These are phyloP conservation scores for Magallana ariakensis DNA, from an alignment of 1,140 invertebrate species.

Conservation along the genomic window DNA sequence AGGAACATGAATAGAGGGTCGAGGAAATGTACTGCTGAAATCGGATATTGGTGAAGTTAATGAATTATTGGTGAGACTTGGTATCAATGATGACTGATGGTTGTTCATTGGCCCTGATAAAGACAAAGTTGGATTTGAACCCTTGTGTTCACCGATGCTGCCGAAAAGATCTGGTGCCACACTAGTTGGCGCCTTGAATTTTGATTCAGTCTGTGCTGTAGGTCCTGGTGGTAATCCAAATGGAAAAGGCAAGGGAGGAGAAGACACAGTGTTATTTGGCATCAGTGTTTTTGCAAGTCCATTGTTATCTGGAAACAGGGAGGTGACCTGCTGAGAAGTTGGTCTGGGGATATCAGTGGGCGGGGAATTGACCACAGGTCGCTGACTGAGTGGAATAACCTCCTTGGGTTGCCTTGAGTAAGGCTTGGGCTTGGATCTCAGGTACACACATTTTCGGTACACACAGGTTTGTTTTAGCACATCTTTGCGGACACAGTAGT, in stretches of 20 bases:
- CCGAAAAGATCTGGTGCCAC: constrained; percentile 11
- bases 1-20: constrained; percentile 51
- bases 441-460: constrained; percentile 76
- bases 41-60: constrained; percentile 1
- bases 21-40: constrained; percentile 39
- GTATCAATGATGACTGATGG: constrained; percentile 19
- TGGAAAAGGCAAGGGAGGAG: constrained; percentile 41
- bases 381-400: constrained; percentile 10
- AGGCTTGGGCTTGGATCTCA: constrained; percentile 72
- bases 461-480: constrained; percentile 77
- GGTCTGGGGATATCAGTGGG: not conserved
- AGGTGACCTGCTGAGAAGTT: constrained; percentile 1
- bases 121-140: not conserved
- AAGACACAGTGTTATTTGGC: constrained; percentile 34
- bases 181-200: constrained; percentile 6
- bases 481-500: constrained; percentile 73
- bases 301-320: constrained; percentile 37
- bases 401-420: constrained; percentile 59
- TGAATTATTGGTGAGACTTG: constrained; percentile 20
- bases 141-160: not conserved
- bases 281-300: constrained; percentile 49
- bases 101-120: constrained; percentile 26
- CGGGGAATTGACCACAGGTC: not conserved
- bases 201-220: constrained; percentile 39
- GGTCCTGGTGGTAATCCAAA: constrained; percentile 45